Base-by-base conservation (phyloP, 2,113 vertebrate species). In the Osmerus mordax region DNA sequence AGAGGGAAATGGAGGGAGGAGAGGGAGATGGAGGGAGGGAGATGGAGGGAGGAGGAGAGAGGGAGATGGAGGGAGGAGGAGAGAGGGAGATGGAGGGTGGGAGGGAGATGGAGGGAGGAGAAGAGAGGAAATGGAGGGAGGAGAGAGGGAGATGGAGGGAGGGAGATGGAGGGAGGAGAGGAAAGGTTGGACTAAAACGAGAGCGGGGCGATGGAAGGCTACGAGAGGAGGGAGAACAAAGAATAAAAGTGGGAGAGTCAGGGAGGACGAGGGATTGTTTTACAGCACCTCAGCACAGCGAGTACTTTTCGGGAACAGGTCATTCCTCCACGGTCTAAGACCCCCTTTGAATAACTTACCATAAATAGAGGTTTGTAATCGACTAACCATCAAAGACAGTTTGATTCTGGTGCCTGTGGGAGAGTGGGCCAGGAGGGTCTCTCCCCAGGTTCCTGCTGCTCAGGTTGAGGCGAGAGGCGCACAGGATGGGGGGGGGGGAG, bases 351-450 rank as follows among this genome's bases (percentile, higher is more conserved):
- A 91, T 89, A 87, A 86, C 84, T 86, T 86, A 88, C 86, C 81
- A 84, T 89, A 90, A 90, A 89, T 79, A 91, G 81, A 81, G 83
- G 77, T 81, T 86, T 85, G 51, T 87, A 85, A 88, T 88, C 62
- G 69, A 85, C 82, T 79, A 85, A 73, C 83, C 81, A 84, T 86
- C 79, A 87, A 76, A 83, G 58, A 67, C 74, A 58, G 75, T 41
- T 60, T 69, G 28, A 69, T 70, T 76, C 73, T 29, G 63, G 19
- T 51, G 41, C 41, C 8, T 47, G 41, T 47, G 41, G 41, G 41
- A 51, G 58, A 41, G 56, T 16, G 63, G 36, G 25, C n/a, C 21
- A 7, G 32, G 80, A 84, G 83, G 59, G 77, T 84, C 84, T 87
- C 63, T 21, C 21, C 21, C 21, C 21, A 21, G 21, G 21, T 21